Conservation (phyloP, 2,888 invertebrate genomes). For the Emmelina monodactyla region DNA sequence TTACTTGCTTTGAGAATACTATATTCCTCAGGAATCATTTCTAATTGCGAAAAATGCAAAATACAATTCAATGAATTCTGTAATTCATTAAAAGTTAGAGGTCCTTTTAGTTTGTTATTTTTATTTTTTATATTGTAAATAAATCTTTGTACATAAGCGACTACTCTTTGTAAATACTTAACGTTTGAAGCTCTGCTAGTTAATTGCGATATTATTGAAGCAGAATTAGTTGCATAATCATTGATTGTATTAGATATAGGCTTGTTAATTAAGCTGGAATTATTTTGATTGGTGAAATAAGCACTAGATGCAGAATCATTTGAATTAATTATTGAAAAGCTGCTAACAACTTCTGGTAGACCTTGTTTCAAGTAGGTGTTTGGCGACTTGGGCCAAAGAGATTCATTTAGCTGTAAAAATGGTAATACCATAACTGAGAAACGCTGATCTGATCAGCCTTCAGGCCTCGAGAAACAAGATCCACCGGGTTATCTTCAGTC, state of each 20-base stretch:
- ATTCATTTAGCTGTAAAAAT: not conserved
- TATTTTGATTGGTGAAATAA: not conserved
- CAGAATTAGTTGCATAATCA: too few relatives aligned
- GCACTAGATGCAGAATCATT: not conserved
- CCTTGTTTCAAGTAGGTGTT: not conserved
- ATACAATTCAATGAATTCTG: not conserved
- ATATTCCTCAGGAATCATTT: too few relatives aligned
- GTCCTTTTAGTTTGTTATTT: not conserved
- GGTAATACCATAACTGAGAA: not conserved
- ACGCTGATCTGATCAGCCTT: not conserved
- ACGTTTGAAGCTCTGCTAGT: not conserved
- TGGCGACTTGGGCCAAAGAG: not conserved
- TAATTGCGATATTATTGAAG: not conserved
- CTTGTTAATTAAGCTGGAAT: not conserved
- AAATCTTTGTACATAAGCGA: not conserved
- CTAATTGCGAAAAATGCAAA: not conserved
- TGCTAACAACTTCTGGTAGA: slow-evolving; percentile 1
- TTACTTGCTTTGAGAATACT: not conserved
- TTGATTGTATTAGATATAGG: too few relatives aligned
- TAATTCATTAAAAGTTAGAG: not conserved
- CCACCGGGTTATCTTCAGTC: not conserved
- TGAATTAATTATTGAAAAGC: not conserved
- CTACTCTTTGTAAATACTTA: not conserved
- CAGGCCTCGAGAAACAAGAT: slow-evolving; percentile 1
- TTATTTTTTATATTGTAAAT: not conserved